Conservation (phyloP, 2,797 vertebrate species). For the Vipera latastei region DNA sequence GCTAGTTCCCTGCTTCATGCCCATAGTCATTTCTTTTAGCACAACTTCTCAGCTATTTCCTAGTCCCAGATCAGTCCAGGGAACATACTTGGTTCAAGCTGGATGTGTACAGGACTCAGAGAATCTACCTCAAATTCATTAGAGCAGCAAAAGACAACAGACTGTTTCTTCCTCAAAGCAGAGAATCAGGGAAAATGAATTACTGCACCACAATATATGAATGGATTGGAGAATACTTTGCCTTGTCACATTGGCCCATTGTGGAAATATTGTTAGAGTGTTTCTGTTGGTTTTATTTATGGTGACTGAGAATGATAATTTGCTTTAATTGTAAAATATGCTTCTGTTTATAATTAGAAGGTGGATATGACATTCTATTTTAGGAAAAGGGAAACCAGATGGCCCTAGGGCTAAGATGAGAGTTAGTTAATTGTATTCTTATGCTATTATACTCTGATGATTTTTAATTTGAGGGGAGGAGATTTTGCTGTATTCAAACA, state of each 20-base stretch:
- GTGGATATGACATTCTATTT: neutral
- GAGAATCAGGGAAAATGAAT: neutral
- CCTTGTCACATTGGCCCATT: neutral
- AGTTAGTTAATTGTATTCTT: neutral
- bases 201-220: neutral
- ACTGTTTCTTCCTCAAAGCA: neutral
- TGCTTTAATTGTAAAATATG: neutral
- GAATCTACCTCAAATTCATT: neutral
- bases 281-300: neutral
- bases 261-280: neutral
- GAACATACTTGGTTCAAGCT: neutral
- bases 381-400: neutral
- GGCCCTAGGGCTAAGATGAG: neutral
- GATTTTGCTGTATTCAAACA: neutral
- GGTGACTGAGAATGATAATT: neutral
- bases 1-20: neutral
- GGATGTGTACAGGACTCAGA: neutral
- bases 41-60: neutral
- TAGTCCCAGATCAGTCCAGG: neutral
- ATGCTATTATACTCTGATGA: neutral
- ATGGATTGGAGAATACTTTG: neutral
- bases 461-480: neutral
- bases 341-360: neutral
- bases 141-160: neutral
- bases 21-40: neutral